Conservation (phyloP, 2,113 vertebrate genomes). For the crab-eating macaque (Macaca fascicularis) region DNA sequence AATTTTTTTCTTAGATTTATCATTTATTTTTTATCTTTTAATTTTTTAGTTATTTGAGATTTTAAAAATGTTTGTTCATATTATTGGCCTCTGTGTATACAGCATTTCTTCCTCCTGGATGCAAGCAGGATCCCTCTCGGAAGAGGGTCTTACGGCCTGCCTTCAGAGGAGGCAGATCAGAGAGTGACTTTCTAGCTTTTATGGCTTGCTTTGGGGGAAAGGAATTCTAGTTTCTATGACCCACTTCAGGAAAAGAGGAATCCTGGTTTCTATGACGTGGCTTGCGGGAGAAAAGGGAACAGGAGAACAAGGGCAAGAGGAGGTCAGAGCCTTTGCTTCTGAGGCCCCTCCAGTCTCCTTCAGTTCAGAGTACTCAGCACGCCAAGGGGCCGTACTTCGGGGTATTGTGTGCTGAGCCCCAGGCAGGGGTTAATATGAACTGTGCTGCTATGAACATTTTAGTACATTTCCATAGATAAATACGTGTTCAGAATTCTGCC, state of each 20-base stretch:
- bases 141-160: background rate
- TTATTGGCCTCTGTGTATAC: background rate
- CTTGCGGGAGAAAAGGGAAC: background rate
- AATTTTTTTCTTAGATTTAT: background rate
- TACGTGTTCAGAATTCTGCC: background rate
- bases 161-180: background rate
- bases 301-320: too few relatives aligned
- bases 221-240: background rate
- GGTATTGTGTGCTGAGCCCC: background rate
- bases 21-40: background rate
- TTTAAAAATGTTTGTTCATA: background rate
- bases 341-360: background rate
- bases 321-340: background rate
- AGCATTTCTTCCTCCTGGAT: background rate
- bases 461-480: background rate
- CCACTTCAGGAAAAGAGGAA: background rate
- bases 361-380: background rate
- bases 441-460: background rate
- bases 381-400: background rate
- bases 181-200: background rate
- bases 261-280: background rate
- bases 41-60: background rate
- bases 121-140: background rate
- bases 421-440: background rate
- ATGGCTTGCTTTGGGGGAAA: background rate